Evolutionary conservation across 2,888 invertebrate species (phyloP).

Genomic region (Entomobrya multifasciata): DNA sequence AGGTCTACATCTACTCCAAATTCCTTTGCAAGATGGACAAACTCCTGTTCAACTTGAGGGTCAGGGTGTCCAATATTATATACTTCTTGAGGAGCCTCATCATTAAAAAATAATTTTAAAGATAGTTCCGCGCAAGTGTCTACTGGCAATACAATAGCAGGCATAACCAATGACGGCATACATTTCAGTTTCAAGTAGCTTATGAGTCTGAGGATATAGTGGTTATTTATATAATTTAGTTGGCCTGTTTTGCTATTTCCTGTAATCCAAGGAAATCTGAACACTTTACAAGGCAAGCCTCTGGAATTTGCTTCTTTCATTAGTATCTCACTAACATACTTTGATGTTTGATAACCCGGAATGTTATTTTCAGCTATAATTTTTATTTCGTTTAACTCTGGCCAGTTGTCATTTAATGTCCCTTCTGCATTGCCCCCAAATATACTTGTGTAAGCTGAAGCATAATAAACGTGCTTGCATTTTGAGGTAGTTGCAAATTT

Average conservation of each 20-base stretch:
- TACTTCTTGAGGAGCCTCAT: slow-evolving; percentile 44
- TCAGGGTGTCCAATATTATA: slow-evolving; percentile 62
- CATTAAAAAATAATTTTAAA: not conserved
- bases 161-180: not conserved
- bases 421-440: slow-evolving; percentile 14
- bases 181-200: slow-evolving; percentile 22
- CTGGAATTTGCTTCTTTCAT: slow-evolving; percentile 19
- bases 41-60: slow-evolving; percentile 54
- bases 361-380: slow-evolving; percentile 9
- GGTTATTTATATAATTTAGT: slow-evolving; percentile 30
- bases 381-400: slow-evolving; percentile 10
- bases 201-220: slow-evolving; percentile 35
- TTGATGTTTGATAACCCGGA: not conserved
- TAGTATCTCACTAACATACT: slow-evolving; percentile 29
- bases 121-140: slow-evolving; percentile 34
- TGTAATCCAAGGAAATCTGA: slow-evolving; percentile 41
- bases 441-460: not conserved
- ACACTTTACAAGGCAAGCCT: slow-evolving; percentile 25
- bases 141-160: slow-evolving; percentile 8
- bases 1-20: slow-evolving; percentile 54
- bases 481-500: not conserved
- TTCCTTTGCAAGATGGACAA: slow-evolving; percentile 54
- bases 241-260: slow-evolving; percentile 21
- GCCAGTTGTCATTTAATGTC: slow-evolving; percentile 29
- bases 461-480: slow-evolving; percentile 26